These are phyloP conservation scores for Lasioglossum marginatum DNA, from an alignment of 2,888 invertebrate genomes.

Conservation along the genomic window DNA sequence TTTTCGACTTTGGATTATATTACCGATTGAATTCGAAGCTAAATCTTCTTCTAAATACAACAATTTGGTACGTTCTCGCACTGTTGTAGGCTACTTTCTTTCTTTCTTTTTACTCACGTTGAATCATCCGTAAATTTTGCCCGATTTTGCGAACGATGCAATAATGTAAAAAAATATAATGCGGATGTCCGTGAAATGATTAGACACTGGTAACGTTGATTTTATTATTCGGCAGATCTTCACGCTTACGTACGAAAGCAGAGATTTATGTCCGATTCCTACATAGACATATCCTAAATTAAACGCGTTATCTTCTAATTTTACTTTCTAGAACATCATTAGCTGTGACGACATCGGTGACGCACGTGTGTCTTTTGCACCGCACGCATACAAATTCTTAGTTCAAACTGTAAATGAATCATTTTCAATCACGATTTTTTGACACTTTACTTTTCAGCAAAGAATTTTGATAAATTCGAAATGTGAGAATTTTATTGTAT, in stretches of 20 bases:
- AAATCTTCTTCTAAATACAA: neutral
- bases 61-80: neutral
- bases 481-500: neutral
- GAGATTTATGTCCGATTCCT: constrained; percentile 40
- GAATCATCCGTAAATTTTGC: constrained; percentile 11
- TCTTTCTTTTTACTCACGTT: neutral
- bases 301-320: constrained; percentile 44
- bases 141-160: constrained; percentile 29
- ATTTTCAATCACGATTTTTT: neutral
- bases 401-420: neutral
- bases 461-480: neutral
- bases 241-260: constrained; percentile 33
- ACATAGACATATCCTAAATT: constrained; percentile 35
- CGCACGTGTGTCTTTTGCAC: constrained; percentile 27
- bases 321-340: constrained; percentile 53
- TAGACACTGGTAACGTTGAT: constrained; percentile 16
- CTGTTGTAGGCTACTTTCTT: neutral
- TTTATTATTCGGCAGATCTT: constrained; percentile 17
- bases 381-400: constrained; percentile 3
- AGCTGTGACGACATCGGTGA: constrained; percentile 51
- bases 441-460: no score
- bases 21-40: neutral
- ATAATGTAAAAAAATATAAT: constrained; percentile 32
- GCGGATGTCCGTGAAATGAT: constrained; percentile 12
- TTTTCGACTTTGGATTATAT: neutral